phyloP scores from a whole-genome alignment of 2,797 vertebrate species.

The Epinephelus coioides region DNA sequence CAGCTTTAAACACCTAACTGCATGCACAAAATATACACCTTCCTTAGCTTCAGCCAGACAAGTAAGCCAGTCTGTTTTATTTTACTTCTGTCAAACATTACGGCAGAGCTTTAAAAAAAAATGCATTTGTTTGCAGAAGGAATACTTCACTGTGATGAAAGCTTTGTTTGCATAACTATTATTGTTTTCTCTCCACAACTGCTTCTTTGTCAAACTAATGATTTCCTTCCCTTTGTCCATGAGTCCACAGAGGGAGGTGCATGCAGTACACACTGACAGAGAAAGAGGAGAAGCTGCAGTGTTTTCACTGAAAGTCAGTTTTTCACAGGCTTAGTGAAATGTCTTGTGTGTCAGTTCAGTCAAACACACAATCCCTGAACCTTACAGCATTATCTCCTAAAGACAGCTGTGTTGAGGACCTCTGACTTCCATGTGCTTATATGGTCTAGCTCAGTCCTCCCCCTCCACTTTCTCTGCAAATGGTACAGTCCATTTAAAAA shows the following conservation, averaged over 20 bases:
- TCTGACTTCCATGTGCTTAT: constrained; percentile 56
- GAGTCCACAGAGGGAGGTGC: constrained; percentile 37
- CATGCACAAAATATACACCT: not conserved
- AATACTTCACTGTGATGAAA: constrained; percentile 26
- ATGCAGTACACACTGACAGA: constrained; percentile 8
- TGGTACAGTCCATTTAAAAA: constrained; percentile 88
- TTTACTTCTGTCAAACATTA: not conserved
- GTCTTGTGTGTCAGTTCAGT: constrained; percentile 28
- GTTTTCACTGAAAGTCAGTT: constrained; percentile 23
- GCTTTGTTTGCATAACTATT: constrained; percentile 57
- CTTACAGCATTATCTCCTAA: constrained; percentile 47
- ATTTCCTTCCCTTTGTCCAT: constrained; percentile 67
- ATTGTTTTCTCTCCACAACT: constrained; percentile 57
- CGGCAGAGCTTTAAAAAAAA: constrained; percentile 40
- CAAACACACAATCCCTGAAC: constrained; percentile 31
- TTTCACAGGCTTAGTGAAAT: constrained; percentile 17
- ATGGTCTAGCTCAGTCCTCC: constrained; percentile 43
- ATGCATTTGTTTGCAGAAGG: constrained; percentile 42
- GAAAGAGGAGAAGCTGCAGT: constrained; percentile 21
- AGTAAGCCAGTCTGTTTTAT: not conserved
- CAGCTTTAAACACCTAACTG: not conserved
- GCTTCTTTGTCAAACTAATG: constrained; percentile 72
- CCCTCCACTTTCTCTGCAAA: constrained; percentile 52
- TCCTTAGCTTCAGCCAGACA: not conserved
- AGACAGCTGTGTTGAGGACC: constrained; percentile 56